Evolutionary conservation across 2,113 vertebrate species (phyloP).

Genomic region (Oryzias woworae): DNA sequence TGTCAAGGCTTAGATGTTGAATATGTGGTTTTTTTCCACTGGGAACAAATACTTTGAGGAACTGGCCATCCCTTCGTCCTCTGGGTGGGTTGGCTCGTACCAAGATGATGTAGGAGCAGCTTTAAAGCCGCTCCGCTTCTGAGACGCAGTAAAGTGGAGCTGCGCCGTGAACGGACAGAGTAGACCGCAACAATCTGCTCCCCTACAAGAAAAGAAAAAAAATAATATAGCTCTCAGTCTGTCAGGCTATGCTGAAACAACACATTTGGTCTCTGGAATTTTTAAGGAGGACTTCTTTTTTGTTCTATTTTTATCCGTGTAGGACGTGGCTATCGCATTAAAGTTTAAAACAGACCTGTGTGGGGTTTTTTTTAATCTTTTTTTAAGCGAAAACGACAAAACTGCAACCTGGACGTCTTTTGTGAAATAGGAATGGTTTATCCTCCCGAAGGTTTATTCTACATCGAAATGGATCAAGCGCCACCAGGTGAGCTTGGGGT

Average conservation of each 20-base stretch:
- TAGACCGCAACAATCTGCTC: conserved; percentile 13
- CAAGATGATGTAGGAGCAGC: conserved; percentile 62
- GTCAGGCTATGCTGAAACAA: conserved; percentile 28
- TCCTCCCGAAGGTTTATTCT: conserved; percentile 73
- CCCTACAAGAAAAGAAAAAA: not conserved
- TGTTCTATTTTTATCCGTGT: conserved; percentile 14
- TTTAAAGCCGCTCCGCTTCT: conserved; percentile 72
- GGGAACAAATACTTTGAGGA: not conserved
- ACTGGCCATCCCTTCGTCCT: not conserved
- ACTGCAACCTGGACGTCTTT: conserved; percentile 57
- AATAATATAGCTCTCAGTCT: not conserved
- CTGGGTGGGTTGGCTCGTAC: conserved; percentile 29
- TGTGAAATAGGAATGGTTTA: conserved; percentile 72
- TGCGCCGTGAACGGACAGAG: not conserved
- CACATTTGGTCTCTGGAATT: conserved; percentile 24
- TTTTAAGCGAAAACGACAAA: conserved; percentile 18
- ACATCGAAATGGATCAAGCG: conserved; percentile 77
- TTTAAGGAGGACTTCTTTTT: conserved; percentile 25
- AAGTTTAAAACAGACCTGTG: conserved; percentile 17
- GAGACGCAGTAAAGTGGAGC: conserved; percentile 59
- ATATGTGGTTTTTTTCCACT: not conserved
- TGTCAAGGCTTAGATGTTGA: accelerated
- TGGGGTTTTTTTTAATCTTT: conserved; percentile 5
- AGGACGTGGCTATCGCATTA: conserved; percentile 39
- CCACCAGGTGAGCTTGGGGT: conserved; percentile 72